phyloP scores from a whole-genome alignment of 2,797 vertebrate genomes.

The Nannoperca australis region DNA sequence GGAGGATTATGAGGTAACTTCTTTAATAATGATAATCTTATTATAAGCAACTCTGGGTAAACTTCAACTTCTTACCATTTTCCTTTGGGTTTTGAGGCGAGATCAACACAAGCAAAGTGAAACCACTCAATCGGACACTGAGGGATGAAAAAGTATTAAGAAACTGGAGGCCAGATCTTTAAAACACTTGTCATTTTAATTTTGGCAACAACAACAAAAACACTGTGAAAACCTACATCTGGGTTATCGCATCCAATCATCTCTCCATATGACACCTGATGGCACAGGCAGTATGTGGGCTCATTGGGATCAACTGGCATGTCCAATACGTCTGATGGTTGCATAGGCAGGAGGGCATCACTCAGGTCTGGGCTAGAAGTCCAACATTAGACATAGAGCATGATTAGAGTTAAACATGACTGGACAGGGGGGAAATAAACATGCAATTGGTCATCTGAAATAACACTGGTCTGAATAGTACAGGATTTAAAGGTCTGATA shows the following conservation, averaged over 20 bases:
- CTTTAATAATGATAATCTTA: neutral
- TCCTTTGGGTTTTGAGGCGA: constrained; percentile 97
- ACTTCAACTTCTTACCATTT: constrained; percentile 90
- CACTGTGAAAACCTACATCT: constrained; percentile 85
- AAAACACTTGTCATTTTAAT: neutral
- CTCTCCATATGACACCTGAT: constrained; percentile 97
- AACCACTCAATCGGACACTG: constrained; percentile 99
- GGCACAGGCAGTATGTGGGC: constrained; percentile 96
- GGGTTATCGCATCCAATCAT: constrained; percentile 99
- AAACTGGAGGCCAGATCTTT: neutral
- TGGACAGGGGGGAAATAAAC: neutral
- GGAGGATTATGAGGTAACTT: neutral
- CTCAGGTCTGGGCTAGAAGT: constrained; percentile 88
- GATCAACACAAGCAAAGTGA: constrained; percentile 98
- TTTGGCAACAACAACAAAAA: neutral
- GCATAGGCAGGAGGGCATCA: constrained; percentile 91
- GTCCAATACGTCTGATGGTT: constrained; percentile 95
- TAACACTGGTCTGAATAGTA: neutral
- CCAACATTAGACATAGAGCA: constrained; percentile 17
- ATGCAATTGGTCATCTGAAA: neutral
- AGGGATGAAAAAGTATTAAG: constrained; percentile 16
- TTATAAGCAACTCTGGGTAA: neutral
- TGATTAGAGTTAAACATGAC: neutral
- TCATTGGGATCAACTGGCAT: constrained; percentile 98
- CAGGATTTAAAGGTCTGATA: neutral